Evolutionary conservation across 2,888 invertebrate species (phyloP), one percentile per base, ranked within the genome.

Genomic region (Desoria tigrina): DNA sequence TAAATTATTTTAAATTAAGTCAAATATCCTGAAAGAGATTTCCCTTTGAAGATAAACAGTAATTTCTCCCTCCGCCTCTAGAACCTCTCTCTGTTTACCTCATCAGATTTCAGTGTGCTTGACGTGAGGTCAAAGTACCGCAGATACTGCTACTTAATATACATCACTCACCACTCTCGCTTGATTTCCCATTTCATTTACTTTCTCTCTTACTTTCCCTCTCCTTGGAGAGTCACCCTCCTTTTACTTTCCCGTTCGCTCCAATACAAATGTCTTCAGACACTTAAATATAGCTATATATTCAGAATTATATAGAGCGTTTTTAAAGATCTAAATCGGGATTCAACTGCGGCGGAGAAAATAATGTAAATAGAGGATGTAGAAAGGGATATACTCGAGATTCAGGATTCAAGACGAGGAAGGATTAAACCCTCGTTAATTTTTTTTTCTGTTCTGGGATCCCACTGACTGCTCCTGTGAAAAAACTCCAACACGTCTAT

Each of bases 1-100:
- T 26, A 26, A 51, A 51, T 21, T 51, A 51, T 14, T 51, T 51
- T 51, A 51, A 51, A 51, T 51, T 51, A 51, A 24, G 51, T 51
- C 51, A 51, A 51, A 51, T 51, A 51, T 51, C 51, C 51, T 24
- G 24, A 21, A 45, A 45, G 45, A 45, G 45, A 23, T 24, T 51
- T 26, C 51, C 21, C 51, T 51, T 51, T 51, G 51, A 24, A 21
- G 51, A 51, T 51, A 51, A 51, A 24, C 51, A 51, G 24, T 26
- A 51, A 51, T 51, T 51, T 26, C 16, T 45, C 21, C n/a, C 21
- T 45, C 16, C 16, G 9, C 45, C 45, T 21, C 45, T 45, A 18
- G n/a, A n/a, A n/a, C 21, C 4, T 45, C 51, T 23, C 51, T 23
- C 51, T 51, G 51, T 51, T 51, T 51, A 51, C 51, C 51, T 51